Base-by-base conservation (phyloP, 2,888 invertebrate genomes). In the Theretra japonica region DNA sequence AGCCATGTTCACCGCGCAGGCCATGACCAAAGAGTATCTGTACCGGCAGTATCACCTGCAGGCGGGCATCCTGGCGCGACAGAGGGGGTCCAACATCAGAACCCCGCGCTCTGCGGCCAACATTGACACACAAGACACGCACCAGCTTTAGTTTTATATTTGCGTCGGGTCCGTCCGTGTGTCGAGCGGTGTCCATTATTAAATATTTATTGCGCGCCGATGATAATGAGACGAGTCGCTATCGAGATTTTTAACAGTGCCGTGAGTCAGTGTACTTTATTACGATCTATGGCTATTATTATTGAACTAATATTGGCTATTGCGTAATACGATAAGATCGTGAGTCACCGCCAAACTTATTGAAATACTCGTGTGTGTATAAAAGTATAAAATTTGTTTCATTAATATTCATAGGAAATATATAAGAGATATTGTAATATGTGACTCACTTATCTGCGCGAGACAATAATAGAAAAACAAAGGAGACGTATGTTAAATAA, bases 1-100 rank as follows among this genome's bases (percentile, higher is more conserved):
- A 65, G 90, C 88, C 1, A 94, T 94, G 94, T 94, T 94, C 79
- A 86, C 89, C 1, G 92, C 93, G 5, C 92, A 94, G 72, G 93
- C 94, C 4, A 94, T 94, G 94, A 94, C 94, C 19, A 94, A 94
- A 75, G 94, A 94, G 80, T 94, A 94, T 76, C 86, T 94, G 80
- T 94, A 94, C 76, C 84, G 94, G 0, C 94, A 94, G 77, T 92
- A 94, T 75, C 92, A 94, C 73, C 82, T 94, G 50, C 91, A 93
- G 72, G 92, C 93, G 0, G 92, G 93, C 0, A 89, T 94, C 23
- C 48, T 84, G 11, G 81, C 80, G n/a, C 81, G 94, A 1, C 91
- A 93, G 79, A 82, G 75, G 57, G 77, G 76, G 5, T 84, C 92
- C 23, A 91, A 92, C 73, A 76, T 83, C 19, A 82, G 87, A 77